Conservation (phyloP, 2,888 invertebrate genomes). For the Drosophila vallismaia region DNA sequence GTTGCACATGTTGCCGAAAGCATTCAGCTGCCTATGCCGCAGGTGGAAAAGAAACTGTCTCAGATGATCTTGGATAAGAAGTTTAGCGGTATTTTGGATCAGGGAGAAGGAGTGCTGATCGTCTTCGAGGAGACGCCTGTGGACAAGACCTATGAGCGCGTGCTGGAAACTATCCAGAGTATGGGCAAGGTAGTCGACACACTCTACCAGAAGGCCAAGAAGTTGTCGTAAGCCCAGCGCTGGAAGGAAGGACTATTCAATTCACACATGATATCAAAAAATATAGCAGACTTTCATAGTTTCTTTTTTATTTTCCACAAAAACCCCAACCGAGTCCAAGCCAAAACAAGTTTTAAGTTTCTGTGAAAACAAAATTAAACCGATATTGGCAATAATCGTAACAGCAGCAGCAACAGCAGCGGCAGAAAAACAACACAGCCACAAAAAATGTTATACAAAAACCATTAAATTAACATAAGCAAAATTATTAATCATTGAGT, state of each 20-base stretch:
- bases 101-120: constrained; percentile 98
- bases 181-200: constrained; percentile 99
- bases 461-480: constrained; percentile 39
- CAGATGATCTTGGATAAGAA: constrained; percentile 99
- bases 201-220: constrained; percentile 99
- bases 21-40: constrained; percentile 94
- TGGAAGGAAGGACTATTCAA: constrained; percentile 21
- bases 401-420: constrained; percentile 47
- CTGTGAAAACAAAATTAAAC: constrained; percentile 46
- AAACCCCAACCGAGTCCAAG: constrained; percentile 18
- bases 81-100: constrained; percentile 98
- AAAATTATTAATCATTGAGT: constrained; percentile 47
- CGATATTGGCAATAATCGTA: constrained; percentile 40
- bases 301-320: constrained; percentile 37
- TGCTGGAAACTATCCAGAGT: constrained; percentile 98
- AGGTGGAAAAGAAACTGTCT: constrained; percentile 99
- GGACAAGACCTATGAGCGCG: constrained; percentile 98
- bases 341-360: constrained; percentile 34
- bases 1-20: constrained; percentile 95
- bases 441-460: constrained; percentile 23
- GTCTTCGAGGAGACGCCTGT: constrained; percentile 97
- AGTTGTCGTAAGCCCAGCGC: constrained; percentile 90
- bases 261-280: constrained; percentile 43
- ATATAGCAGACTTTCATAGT: constrained; percentile 44
- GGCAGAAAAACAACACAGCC: neutral